A percentile compares a stretch with the other conserved stretches of the same genome.
Evolutionary conservation across 2,113 vertebrate genomes (phyloP).

Genomic region (Clarias gariepinus): DNA sequence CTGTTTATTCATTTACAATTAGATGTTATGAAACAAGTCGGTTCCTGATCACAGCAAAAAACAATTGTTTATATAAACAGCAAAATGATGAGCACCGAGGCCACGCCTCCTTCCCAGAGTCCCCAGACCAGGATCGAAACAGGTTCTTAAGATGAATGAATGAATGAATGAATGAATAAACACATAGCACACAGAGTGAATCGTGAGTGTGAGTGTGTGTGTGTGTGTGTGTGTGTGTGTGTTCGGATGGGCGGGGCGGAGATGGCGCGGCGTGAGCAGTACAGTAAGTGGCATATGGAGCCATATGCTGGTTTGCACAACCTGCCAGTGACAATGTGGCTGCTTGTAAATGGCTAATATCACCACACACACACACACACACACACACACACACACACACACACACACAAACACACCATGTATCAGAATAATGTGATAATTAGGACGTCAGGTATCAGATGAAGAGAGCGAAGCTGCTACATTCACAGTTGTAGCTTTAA

Average conservation of each 20-base stretch:
- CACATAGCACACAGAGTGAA: background rate
- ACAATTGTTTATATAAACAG: background rate
- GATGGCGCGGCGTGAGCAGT: slow-evolving; percentile 29
- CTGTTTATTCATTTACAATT: background rate
- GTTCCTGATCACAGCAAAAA: background rate
- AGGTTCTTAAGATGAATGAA: background rate
- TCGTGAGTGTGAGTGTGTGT: background rate
- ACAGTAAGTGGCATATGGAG: slow-evolving; percentile 30
- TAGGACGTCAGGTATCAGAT: background rate
- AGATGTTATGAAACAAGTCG: background rate
- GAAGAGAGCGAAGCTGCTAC: background rate
- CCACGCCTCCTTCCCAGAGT: background rate
- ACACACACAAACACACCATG: background rate
- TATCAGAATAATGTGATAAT: background rate
- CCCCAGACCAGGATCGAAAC: background rate
- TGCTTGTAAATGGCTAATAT: background rate
- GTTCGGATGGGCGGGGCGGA: background rate
- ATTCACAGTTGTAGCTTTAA: background rate
- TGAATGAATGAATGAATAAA: background rate
- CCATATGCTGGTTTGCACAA: slow-evolving; percentile 50
- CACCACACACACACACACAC: background rate
- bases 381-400: background rate
- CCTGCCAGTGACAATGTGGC: slow-evolving; percentile 5
- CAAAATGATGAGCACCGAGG: background rate
- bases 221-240: background rate